Evolutionary conservation across 2,797 vertebrate genomes (phyloP).

Genomic region (Sebastes diploproa): DNA sequence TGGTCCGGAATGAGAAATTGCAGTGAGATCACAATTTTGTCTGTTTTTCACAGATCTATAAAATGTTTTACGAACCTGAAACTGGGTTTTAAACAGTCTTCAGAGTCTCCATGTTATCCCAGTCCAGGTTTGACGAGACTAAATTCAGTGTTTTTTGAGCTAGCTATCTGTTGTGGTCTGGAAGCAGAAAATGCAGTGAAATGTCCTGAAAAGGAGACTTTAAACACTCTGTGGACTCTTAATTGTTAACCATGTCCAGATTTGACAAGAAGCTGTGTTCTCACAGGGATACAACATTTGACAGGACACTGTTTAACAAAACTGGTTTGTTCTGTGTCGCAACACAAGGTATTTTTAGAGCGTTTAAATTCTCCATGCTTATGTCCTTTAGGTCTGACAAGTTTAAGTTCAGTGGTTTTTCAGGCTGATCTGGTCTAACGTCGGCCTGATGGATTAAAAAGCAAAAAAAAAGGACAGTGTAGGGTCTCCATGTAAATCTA

Average conservation of each 20-base stretch:
- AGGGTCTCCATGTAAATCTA: not conserved
- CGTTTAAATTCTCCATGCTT: not conserved
- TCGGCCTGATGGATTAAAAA: not conserved
- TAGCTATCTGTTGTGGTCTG: not conserved
- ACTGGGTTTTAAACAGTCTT: not conserved
- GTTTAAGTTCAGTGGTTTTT: too few species aligned
- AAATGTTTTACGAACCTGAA: too few species aligned
- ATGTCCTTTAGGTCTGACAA: not conserved
- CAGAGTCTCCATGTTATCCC: not conserved
- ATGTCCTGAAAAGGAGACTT: not conserved
- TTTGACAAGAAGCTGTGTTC: not conserved
- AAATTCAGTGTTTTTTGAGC: too few species aligned
- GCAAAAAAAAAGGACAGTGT: too few species aligned
- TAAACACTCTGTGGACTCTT: not conserved
- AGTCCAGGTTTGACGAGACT: not conserved
- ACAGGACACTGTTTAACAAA: not conserved
- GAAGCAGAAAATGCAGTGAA: not conserved
- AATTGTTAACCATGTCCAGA: not conserved
- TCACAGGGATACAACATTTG: not conserved
- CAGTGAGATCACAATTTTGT: not conserved
- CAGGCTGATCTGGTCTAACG: too few species aligned
- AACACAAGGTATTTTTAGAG: not conserved
- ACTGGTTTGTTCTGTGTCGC: not conserved
- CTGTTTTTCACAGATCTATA: too few species aligned
- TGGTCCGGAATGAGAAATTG: not conserved